Evolutionary conservation across 2,113 vertebrate genomes (phyloP).

Genomic region (Cnemophilus loriae): DNA sequence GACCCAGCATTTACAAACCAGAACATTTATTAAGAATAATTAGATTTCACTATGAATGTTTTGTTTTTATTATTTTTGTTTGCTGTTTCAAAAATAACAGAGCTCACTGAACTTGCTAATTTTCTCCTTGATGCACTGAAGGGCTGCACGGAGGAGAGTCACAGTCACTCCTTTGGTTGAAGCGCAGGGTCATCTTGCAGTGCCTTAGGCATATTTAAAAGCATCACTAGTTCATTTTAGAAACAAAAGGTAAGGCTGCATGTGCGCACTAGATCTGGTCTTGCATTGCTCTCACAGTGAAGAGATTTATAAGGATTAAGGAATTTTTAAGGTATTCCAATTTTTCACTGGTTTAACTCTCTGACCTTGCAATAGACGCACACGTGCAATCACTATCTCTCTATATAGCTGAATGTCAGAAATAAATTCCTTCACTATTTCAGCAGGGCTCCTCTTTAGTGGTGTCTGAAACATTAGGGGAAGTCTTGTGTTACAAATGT

Average conservation of each 20-base stretch:
- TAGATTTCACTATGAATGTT: background rate
- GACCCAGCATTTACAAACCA: background rate
- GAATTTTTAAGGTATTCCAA: background rate
- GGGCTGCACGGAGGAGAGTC: slow-evolving; percentile 41
- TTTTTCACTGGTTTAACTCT: background rate
- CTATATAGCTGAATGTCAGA: background rate
- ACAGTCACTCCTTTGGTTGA: slow-evolving; percentile 38
- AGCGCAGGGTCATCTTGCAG: slow-evolving; percentile 21
- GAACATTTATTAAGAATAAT: background rate
- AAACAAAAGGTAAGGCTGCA: slow-evolving; percentile 41
- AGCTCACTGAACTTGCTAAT: slow-evolving; percentile 35
- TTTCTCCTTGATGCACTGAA: slow-evolving; percentile 42
- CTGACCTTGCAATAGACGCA: background rate
- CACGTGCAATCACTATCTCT: background rate
- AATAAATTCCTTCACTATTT: background rate
- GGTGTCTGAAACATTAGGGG: background rate
- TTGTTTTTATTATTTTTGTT: background rate
- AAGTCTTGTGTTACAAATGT: background rate
- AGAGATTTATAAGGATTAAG: background rate
- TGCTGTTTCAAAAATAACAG: background rate
- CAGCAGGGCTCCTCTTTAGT: background rate
- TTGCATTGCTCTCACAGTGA: background rate
- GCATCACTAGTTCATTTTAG: background rate
- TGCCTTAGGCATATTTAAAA: slow-evolving; percentile 34
- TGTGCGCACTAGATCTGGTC: background rate